phyloP scores from a whole-genome alignment of 2,797 vertebrate genomes.

The Anomalospiza imberbis region DNA sequence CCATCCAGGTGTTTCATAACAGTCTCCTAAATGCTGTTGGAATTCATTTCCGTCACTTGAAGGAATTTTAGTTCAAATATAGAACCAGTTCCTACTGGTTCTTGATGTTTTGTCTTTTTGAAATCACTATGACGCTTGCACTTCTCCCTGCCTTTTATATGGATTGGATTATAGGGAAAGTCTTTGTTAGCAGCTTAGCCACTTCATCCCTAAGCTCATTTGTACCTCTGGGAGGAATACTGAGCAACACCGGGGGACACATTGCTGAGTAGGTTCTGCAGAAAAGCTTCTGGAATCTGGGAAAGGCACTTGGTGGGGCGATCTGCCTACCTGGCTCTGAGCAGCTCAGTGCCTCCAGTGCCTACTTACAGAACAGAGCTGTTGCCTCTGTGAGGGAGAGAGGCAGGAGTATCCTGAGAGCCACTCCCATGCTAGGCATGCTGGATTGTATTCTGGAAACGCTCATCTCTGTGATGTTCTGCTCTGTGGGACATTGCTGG shows the following conservation, averaged over 20 bases:
- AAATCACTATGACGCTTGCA: background rate
- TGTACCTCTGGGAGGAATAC: background rate
- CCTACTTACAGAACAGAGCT: background rate
- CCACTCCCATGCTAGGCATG: background rate
- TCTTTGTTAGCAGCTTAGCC: slow-evolving; percentile 40
- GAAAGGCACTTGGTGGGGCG: background rate
- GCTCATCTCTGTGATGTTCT: background rate
- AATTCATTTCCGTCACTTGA: slow-evolving; percentile 1
- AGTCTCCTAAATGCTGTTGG: background rate
- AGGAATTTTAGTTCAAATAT: background rate
- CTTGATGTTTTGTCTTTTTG: background rate
- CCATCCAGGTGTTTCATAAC: background rate
- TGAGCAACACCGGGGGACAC: background rate
- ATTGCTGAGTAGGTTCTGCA: background rate
- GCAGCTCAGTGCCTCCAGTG: background rate
- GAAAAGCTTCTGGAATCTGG: background rate
- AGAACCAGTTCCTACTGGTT: slow-evolving; percentile 13
- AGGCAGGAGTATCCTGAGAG: background rate
- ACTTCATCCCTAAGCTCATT: slow-evolving; percentile 26
- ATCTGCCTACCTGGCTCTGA: background rate
- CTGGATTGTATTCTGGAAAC: background rate
- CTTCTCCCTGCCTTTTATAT: slow-evolving; percentile 32
- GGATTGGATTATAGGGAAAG: background rate
- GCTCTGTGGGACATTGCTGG: background rate
- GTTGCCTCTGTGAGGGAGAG: background rate